phyloP scores from a whole-genome alignment of 2,113 vertebrate species.

The Callipepla squamata region DNA sequence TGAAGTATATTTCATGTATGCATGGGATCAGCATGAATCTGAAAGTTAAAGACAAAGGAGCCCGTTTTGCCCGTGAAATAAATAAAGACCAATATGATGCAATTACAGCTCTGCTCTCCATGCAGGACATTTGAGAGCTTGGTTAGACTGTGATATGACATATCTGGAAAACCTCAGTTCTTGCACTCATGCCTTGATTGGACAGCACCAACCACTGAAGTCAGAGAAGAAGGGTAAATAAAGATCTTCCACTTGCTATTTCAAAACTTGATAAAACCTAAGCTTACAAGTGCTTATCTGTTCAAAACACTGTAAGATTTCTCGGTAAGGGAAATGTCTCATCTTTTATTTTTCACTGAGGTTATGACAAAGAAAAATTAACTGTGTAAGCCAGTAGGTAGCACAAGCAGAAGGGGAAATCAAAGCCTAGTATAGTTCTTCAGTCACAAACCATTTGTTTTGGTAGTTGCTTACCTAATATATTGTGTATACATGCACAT shows the following conservation, averaged over 20 bases:
- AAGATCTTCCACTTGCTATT: not conserved
- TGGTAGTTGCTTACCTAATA: not conserved
- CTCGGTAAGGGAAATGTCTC: not conserved
- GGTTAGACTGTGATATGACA: not conserved
- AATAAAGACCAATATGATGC: not conserved
- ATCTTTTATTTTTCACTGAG: not conserved
- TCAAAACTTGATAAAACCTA: not conserved
- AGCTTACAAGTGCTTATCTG: fast-evolving
- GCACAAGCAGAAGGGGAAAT: not conserved
- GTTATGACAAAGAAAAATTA: not conserved
- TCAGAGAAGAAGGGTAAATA: not conserved
- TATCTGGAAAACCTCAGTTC: not conserved
- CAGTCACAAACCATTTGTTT: not conserved
- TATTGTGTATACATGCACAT: not conserved
- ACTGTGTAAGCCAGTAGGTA: not conserved
- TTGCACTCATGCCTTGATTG: not conserved
- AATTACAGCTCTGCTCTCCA: not conserved
- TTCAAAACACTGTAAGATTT: not conserved
- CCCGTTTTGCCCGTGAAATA: not conserved
- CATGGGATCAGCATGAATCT: fast-evolving
- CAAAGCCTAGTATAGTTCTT: not conserved
- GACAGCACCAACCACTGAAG: not conserved
- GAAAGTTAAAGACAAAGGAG: not conserved
- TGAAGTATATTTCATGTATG: not conserved
- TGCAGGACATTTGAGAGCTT: not conserved